A percentile compares a stretch with the other conserved stretches of the same genome.
phyloP scores from a whole-genome alignment of 2,888 invertebrate genomes.

The Mycogona germanica region DNA sequence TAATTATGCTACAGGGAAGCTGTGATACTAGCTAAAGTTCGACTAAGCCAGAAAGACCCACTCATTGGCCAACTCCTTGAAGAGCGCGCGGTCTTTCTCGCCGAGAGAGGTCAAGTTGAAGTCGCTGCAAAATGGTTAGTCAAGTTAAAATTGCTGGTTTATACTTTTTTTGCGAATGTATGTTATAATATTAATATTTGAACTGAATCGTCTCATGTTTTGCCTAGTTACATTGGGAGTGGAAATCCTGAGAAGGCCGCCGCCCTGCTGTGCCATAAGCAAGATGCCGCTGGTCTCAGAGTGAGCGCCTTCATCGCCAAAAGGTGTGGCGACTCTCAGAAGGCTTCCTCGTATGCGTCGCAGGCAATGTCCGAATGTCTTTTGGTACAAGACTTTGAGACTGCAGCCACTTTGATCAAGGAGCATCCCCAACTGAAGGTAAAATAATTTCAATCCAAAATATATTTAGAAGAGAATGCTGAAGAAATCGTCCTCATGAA shows the following conservation, averaged over 20 bases:
- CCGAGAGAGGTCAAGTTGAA: conserved; percentile 33
- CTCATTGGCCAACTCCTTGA: conserved; percentile 29
- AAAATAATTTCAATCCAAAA: background rate
- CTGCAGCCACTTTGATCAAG: conserved; percentile 3
- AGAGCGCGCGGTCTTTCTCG: conserved; percentile 31
- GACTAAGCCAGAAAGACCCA: conserved; percentile 33
- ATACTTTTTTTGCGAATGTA: no score
- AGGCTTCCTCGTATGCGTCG: background rate
- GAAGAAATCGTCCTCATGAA: no score
- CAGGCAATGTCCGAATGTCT: conserved; percentile 7
- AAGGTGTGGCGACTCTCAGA: conserved; percentile 30
- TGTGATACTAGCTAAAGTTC: conserved; percentile 31
- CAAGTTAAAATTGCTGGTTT: background rate
- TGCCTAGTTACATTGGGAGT: conserved; percentile 43
- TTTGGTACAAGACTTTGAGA: background rate
- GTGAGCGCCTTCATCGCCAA: conserved; percentile 49
- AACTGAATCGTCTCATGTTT: background rate
- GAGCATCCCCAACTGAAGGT: conserved; percentile 15
- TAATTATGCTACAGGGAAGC: conserved; percentile 37
- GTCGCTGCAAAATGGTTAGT: conserved; percentile 36
- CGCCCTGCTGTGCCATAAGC: conserved; percentile 43
- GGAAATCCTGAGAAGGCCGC: conserved; percentile 50
- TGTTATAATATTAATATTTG: no score
- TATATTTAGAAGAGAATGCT: no score
- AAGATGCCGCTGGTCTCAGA: conserved; percentile 41